Evolutionary conservation across 2,888 invertebrate genomes (phyloP), one percentile per base, ranked within the genome.

Genomic region (Timema cristinae): DNA sequence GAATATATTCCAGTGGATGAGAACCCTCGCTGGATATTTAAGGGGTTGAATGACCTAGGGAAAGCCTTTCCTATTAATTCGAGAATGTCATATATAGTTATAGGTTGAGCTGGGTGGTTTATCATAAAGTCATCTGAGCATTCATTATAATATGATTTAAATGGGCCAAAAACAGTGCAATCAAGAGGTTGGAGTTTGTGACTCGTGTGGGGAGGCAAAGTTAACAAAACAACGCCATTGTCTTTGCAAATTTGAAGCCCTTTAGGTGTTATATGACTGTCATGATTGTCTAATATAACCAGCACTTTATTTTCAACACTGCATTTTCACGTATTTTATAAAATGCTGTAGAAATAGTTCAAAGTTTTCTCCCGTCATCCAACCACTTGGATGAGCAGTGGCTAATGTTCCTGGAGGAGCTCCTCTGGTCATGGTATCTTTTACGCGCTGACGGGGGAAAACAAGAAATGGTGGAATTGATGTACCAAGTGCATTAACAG

Each of bases 301-400:
- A 61, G 7, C 11, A 63, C 63, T 63, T 32, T 32, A 47, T 6
- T 10, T 10, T 69, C 68, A 13, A 13, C 48, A 47, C 47, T 47
- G 48, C 63, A 32, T n/a, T 6, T 6, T 63, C 10, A 13, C 10
- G n/a, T 47, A 63, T 63, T 15, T 47, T 11, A 47, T 63, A 7
- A 63, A 63, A 47, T 63, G 63, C 11, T 63, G 11, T 13, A 8
- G 48, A 8, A 16, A 63, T 32, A 47, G 13, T 13, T 47, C 7
- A 32, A 63, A 63, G 47, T 63, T 63, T 7, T 63, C 63, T 11
- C 63, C 47, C 6, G 7, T 63, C 63, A 47, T 63, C 63, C 63
- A 63, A 6, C 63, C 63, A 69, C 69, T 69, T 47, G 69, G 59
- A 56, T 69, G n/a, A 13, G 59, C 69, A 69, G 49, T 49, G 47